These are phyloP conservation scores for Schizothorax lantsangensis DNA, from an alignment of 2,797 vertebrate species.

Conservation along the genomic window DNA sequence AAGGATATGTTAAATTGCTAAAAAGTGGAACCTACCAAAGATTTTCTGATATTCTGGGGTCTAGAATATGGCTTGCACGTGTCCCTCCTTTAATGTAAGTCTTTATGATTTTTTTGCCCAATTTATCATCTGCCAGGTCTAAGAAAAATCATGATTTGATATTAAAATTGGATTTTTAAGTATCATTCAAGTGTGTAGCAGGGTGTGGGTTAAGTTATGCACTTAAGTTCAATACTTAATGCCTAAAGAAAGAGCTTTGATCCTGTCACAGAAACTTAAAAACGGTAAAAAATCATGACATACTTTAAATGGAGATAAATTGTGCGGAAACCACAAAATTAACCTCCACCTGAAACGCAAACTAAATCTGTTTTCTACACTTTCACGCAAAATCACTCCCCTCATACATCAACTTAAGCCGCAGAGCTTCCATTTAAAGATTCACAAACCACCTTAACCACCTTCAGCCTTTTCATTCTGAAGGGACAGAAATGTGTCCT, in stretches of 20 bases:
- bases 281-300: background rate
- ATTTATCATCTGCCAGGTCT: background rate
- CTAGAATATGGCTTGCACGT: too few species aligned
- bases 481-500: slow-evolving; percentile 11
- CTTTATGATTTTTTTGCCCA: background rate
- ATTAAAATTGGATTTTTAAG: rapidly evolving
- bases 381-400: slow-evolving; percentile 9
- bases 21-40: too few species aligned
- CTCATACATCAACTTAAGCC: slow-evolving; percentile 27
- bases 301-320: background rate
- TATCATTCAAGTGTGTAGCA: background rate
- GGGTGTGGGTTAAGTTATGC: background rate
- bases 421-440: slow-evolving; percentile 28
- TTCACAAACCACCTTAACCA: slow-evolving; percentile 25
- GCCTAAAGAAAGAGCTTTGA: background rate
- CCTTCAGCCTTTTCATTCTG: background rate
- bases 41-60: too few species aligned
- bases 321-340: slow-evolving; percentile 11
- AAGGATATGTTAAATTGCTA: too few species aligned
- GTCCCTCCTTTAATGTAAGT: too few species aligned
- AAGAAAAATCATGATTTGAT: background rate
- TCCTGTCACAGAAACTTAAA: background rate
- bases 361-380: background rate
- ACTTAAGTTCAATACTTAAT: background rate
- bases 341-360: background rate